A percentile compares a stretch with the other conserved stretches of the same genome.
These are phyloP conservation scores for Saguinus imperator DNA, from an alignment of 2,113 vertebrate genomes.

Conservation along the genomic window DNA sequence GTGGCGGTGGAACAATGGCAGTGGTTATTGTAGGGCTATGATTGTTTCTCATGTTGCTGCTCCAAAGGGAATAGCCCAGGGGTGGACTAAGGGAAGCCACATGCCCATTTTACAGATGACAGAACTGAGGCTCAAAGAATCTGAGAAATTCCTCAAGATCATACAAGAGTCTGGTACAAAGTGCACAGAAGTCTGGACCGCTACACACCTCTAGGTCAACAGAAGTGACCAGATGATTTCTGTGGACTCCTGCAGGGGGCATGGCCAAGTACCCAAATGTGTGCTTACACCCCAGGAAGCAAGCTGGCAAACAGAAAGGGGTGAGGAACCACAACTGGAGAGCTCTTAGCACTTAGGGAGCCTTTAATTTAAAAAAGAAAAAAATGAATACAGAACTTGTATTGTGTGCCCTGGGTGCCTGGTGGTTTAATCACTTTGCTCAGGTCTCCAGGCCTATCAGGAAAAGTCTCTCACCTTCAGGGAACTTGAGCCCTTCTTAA, in stretches of 20 bases:
- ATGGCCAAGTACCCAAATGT: not conserved
- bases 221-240: not conserved
- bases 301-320: not conserved
- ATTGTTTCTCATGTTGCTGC: not conserved
- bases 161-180: not conserved
- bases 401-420: not conserved
- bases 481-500: constrained; percentile 49
- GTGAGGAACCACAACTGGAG: not conserved
- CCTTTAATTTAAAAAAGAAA: not conserved
- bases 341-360: not conserved
- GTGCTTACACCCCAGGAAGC: not conserved
- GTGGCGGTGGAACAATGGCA: too few relatives aligned
- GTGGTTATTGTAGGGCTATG: fast-evolving
- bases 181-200: not conserved
- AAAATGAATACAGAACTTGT: not conserved
- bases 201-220: too few relatives aligned
- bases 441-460: not conserved
- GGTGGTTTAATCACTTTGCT: constrained; percentile 29
- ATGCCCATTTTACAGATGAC: not conserved
- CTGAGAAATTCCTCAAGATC: not conserved
- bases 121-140: not conserved
- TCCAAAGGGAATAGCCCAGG: not conserved
- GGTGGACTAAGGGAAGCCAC: not conserved
- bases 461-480: constrained; percentile 20
- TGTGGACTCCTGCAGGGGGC: not conserved